Conservation (phyloP, 2,113 vertebrate genomes). For the Crotalus helleri region DNA sequence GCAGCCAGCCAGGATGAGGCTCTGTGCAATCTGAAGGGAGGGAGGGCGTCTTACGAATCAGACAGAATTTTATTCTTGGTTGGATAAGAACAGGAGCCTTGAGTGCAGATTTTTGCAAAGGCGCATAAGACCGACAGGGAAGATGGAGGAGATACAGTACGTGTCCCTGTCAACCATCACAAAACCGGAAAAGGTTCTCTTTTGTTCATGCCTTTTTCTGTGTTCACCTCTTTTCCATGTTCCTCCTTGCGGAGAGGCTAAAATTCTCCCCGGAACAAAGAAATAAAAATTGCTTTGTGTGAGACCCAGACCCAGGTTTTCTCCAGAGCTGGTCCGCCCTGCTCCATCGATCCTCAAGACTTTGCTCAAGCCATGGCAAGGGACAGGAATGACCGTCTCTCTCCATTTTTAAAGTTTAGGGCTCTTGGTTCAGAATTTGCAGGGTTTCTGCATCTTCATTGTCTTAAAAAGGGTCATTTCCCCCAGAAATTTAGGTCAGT, state of each 20-base stretch:
- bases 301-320: background rate
- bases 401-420: background rate
- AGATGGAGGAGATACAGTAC: background rate
- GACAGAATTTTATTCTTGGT: conserved; percentile 59
- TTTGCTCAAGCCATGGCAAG: no score
- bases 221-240: background rate
- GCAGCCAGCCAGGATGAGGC: conserved; percentile 12
- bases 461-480: background rate
- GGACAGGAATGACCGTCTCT: background rate
- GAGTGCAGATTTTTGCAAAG: background rate
- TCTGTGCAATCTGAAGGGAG: conserved; percentile 35
- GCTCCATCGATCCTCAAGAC: background rate
- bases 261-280: background rate
- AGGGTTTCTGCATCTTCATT: background rate
- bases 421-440: background rate
- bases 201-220: background rate
- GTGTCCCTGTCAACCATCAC: background rate
- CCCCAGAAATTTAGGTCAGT: background rate
- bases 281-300: no score
- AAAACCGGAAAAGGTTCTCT: background rate
- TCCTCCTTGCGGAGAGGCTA: background rate
- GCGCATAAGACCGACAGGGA: conserved; percentile 18
- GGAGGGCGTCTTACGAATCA: conserved; percentile 38
- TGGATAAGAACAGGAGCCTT: conserved; percentile 48
- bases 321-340: background rate